A percentile compares a stretch with the other conserved stretches of the same genome.
phyloP scores from a whole-genome alignment of 2,113 vertebrate species.

The Albula goreensis region DNA sequence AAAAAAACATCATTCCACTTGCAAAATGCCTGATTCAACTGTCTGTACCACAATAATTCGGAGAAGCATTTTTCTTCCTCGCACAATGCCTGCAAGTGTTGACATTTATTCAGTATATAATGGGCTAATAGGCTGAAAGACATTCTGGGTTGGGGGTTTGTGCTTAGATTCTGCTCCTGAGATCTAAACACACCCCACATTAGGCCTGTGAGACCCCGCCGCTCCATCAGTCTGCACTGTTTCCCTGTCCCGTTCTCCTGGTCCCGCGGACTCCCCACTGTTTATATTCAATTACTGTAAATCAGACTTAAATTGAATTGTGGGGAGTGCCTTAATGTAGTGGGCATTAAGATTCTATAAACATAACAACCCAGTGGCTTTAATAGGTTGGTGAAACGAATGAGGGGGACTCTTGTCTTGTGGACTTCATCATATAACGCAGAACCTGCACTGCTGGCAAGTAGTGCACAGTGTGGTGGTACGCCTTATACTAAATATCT shows the following conservation, averaged over 20 bases:
- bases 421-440: background rate
- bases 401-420: background rate
- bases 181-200: conserved; percentile 30
- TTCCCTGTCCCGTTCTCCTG: conserved; percentile 5
- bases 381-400: conserved; percentile 1
- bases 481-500: background rate
- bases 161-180: conserved; percentile 29
- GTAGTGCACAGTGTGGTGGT: background rate
- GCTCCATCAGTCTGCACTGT: background rate
- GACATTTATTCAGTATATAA: background rate
- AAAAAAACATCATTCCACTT: too few species aligned
- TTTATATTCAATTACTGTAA: conserved; percentile 22
- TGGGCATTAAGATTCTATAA: conserved; percentile 15
- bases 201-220: conserved; percentile 9
- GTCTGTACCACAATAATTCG: background rate
- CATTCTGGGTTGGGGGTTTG: conserved; percentile 20
- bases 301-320: conserved; percentile 20
- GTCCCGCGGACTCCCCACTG: background rate
- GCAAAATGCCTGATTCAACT: background rate
- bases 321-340: background rate
- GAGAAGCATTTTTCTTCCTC: background rate
- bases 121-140: conserved; percentile 1
- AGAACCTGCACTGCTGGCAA: background rate
- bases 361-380: conserved; percentile 4
- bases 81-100: background rate